Percentiles rank a stretch among this genome's conserved stretches.
Evolutionary conservation across 2,888 invertebrate species (phyloP).

Genomic region (Spodoptera exigua): DNA sequence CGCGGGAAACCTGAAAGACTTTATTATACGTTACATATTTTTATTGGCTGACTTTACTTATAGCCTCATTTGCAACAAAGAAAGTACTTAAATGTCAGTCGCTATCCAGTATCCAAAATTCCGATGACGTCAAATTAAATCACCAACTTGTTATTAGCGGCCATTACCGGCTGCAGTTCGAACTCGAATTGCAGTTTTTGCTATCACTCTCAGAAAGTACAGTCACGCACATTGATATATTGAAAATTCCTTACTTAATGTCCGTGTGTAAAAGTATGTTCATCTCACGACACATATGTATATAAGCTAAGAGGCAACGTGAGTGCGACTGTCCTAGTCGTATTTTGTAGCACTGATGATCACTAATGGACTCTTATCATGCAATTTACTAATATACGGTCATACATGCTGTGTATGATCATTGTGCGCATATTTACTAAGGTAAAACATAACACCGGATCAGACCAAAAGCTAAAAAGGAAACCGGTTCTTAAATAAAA

Average conservation of each 20-base stretch:
- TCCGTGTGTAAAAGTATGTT: slow-evolving; percentile 4
- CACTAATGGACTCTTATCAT: slow-evolving; percentile 29
- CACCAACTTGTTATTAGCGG: slow-evolving; percentile 30
- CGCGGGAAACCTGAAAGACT: too few relatives aligned
- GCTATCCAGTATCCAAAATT: slow-evolving; percentile 20
- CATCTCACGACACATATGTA: background rate
- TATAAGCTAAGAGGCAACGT: slow-evolving; percentile 28
- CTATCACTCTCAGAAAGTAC: slow-evolving; percentile 26
- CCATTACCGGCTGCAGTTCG: slow-evolving; percentile 30
- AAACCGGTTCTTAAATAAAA: too few relatives aligned
- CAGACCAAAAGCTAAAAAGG: background rate
- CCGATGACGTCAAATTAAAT: slow-evolving; percentile 26
- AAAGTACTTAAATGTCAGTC: slow-evolving; percentile 29
- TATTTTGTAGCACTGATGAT: slow-evolving; percentile 33
- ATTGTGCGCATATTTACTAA: slow-evolving; percentile 12
- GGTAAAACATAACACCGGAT: slow-evolving; percentile 4
- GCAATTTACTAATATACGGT: slow-evolving; percentile 43
- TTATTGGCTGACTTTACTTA: too few relatives aligned
- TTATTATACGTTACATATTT: too few relatives aligned
- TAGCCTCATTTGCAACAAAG: slow-evolving; percentile 15
- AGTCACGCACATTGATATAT: slow-evolving; percentile 19
- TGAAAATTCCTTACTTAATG: background rate
- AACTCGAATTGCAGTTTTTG: slow-evolving; percentile 38
- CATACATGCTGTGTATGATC: slow-evolving; percentile 13
- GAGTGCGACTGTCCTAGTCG: slow-evolving; percentile 11